phyloP scores from a whole-genome alignment of 64 coral and sea anemone genomes.

The Stylophora pistillata region DNA sequence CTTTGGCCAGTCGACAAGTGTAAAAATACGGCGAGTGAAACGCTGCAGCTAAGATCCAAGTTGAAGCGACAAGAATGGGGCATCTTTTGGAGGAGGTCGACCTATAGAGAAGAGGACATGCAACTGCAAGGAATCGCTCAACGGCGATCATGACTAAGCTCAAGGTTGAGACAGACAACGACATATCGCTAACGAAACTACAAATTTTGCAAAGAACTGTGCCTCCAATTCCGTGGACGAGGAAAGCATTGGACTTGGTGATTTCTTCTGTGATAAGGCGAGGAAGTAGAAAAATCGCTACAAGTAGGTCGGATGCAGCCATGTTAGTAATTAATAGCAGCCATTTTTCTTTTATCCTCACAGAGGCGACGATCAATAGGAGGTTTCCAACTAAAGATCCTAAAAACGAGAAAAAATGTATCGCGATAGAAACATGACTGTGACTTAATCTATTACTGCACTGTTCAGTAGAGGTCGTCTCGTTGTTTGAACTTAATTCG shows the following conservation, averaged over 20 bases:
- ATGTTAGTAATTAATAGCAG: constrained; percentile 74
- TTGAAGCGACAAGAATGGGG: neutral
- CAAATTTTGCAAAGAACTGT: constrained; percentile 50
- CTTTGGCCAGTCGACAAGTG: neutral
- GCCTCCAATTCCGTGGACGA: constrained; percentile 28
- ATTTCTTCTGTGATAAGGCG: constrained; percentile 22
- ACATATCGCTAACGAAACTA: constrained; percentile 53
- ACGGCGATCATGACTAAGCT: constrained; percentile 69
- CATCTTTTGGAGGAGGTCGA: constrained; percentile 31
- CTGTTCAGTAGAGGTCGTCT: too few species aligned
- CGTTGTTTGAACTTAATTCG: too few species aligned
- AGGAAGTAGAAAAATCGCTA: constrained; percentile 36
- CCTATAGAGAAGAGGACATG: constrained; percentile 45
- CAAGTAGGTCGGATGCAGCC: constrained; percentile 71
- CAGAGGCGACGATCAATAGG: constrained; percentile 43
- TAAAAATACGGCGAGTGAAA: constrained; percentile 47
- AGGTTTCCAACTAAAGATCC: constrained; percentile 38
- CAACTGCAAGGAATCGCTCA: constrained; percentile 67
- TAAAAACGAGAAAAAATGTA: neutral
- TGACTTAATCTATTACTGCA: too few species aligned
- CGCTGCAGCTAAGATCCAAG: constrained; percentile 21
- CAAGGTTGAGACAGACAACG: constrained; percentile 57
- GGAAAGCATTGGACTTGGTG: neutral
- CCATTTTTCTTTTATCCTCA: constrained; percentile 32
- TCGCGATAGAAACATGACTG: too few species aligned